Evolutionary conservation across 2,797 vertebrate species (phyloP).

Genomic region (Gobionotothen gibberifrons): DNA sequence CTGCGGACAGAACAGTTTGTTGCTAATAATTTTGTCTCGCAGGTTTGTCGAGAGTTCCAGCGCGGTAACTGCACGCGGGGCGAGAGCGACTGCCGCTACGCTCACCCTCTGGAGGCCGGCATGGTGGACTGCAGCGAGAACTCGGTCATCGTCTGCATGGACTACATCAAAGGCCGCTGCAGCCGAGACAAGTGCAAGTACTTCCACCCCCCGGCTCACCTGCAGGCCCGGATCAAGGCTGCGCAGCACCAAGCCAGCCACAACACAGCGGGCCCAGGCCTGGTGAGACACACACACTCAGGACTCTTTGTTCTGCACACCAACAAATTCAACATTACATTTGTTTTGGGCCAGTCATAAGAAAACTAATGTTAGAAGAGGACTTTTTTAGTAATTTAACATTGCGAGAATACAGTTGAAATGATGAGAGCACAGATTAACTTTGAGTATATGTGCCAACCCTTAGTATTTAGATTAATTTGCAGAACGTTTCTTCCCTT

Average conservation of each 20-base stretch:
- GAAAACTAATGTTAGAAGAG: too few species aligned
- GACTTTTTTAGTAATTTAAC: too few species aligned
- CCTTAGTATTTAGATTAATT: too few species aligned
- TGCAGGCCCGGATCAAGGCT: constrained; percentile 99
- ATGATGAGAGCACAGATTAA: too few species aligned
- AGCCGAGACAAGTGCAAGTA: constrained; percentile 99
- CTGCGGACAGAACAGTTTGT: too few species aligned
- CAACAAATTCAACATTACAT: not conserved
- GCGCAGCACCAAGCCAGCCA: constrained; percentile 97
- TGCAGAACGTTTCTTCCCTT: too few species aligned
- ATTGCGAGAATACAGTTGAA: too few species aligned
- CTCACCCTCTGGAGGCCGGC: constrained; percentile 93
- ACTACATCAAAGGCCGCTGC: constrained; percentile 99
- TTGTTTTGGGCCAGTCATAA: too few species aligned
- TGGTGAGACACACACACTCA: constrained; percentile 86
- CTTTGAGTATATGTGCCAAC: too few species aligned
- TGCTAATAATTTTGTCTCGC: constrained; percentile 13
- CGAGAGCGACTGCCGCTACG: constrained; percentile 97
- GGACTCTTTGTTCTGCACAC: constrained; percentile 1
- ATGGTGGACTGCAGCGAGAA: constrained; percentile 98
- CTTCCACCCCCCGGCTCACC: constrained; percentile 97
- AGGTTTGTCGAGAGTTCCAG: constrained; percentile 99
- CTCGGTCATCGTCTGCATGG: constrained; percentile 98
- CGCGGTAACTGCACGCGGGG: constrained; percentile 97
- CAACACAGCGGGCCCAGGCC: constrained; percentile 86